phyloP scores from a whole-genome alignment of 2,888 invertebrate species.

The Craniophora ligustri region DNA sequence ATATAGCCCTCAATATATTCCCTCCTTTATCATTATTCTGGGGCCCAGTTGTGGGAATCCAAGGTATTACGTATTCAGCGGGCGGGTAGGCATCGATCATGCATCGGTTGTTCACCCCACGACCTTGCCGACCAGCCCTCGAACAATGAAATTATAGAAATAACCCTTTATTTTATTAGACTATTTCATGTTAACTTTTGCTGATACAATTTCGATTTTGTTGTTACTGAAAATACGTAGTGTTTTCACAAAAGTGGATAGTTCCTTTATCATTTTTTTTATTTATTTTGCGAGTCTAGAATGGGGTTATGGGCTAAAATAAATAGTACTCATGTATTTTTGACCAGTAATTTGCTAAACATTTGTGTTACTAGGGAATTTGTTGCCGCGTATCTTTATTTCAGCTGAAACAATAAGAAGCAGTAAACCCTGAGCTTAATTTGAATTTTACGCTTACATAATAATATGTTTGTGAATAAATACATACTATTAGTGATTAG shows the following conservation, averaged over 20 bases:
- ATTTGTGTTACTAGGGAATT: not conserved
- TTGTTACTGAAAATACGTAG: conserved; percentile 19
- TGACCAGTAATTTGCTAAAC: not conserved
- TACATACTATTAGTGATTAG: too few relatives aligned
- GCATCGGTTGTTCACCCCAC: conserved; percentile 65
- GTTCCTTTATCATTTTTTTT: conserved; percentile 6
- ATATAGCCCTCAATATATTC: conserved; percentile 34
- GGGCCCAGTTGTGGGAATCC: conserved; percentile 43
- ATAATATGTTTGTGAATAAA: not conserved
- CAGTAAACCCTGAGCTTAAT: too few relatives aligned
- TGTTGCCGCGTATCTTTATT: not conserved
- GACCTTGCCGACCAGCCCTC: conserved; percentile 54
- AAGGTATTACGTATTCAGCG: conserved; percentile 63
- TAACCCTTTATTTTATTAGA: conserved; percentile 45
- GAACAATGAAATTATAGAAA: conserved; percentile 54
- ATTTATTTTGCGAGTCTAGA: conserved; percentile 14
- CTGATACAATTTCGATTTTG: not conserved
- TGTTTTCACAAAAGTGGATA: conserved; percentile 19
- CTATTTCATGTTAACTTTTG: conserved; percentile 19
- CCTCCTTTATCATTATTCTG: conserved; percentile 32
- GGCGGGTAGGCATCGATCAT: conserved; percentile 68
- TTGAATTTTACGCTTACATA: too few relatives aligned
- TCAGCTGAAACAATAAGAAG: not conserved
- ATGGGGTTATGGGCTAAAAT: conserved; percentile 14
- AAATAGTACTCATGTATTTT: not conserved